Conservation (phyloP, 2,797 vertebrate species). For the Lagodon rhomboides region DNA sequence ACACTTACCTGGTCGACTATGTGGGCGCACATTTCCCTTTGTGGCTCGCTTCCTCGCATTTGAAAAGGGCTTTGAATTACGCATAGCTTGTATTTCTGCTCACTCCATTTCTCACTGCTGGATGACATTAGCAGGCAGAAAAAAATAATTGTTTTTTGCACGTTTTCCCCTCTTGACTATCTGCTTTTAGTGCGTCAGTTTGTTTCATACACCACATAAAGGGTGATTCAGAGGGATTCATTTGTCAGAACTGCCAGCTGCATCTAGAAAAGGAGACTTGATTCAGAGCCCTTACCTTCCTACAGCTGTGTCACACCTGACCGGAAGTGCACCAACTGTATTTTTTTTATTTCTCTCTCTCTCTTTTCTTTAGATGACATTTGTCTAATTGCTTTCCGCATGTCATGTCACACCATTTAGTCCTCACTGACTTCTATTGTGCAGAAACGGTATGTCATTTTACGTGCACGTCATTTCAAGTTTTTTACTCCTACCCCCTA, state of each 20-base stretch:
- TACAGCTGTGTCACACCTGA: neutral
- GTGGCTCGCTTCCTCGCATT: slow-evolving; percentile 4
- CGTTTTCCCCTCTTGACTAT: neutral
- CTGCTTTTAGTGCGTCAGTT: neutral
- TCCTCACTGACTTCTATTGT: no score
- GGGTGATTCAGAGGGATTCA: neutral
- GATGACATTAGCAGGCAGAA: slow-evolving; percentile 9
- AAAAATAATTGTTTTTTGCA: neutral
- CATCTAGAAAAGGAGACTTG: neutral
- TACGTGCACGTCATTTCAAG: no score
- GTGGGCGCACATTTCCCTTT: slow-evolving; percentile 55
- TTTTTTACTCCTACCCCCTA: no score
- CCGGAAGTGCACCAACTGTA: neutral
- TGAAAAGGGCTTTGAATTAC: slow-evolving; percentile 39
- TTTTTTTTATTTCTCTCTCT: no score
- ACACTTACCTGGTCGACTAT: slow-evolving; percentile 11
- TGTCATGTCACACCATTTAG: no score
- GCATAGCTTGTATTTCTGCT: neutral
- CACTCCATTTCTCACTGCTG: slow-evolving; percentile 1
- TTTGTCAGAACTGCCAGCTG: slow-evolving; percentile 23
- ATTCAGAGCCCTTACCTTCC: neutral
- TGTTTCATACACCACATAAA: neutral
- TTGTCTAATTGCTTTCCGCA: neutral
- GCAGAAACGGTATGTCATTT: no score
- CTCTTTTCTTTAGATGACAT: neutral